Conservation (phyloP, 2,888 invertebrate genomes). For the Agrochola lychnidis region DNA sequence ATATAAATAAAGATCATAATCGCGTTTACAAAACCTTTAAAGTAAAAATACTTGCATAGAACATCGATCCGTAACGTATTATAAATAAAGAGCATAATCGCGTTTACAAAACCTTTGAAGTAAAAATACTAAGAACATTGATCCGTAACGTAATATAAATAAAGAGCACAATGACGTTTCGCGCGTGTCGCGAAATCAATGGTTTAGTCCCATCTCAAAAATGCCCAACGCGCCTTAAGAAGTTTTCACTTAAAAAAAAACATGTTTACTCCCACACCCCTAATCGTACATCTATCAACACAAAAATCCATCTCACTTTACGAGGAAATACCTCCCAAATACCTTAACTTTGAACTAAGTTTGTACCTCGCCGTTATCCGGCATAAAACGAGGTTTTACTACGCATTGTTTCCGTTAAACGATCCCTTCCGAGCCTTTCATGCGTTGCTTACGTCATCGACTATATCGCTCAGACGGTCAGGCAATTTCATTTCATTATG, state of each 20-base stretch:
- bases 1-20: no score
- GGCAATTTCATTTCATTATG: conserved; percentile 60
- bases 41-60: no score
- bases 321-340: conserved; percentile 41
- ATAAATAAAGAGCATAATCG: no score
- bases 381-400: conserved; percentile 54
- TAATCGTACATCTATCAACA: conserved; percentile 8
- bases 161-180: no score
- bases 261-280: conserved; percentile 15
- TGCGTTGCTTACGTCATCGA: conserved; percentile 62
- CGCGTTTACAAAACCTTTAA: no score
- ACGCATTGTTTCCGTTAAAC: conserved; percentile 63
- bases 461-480: conserved; percentile 43
- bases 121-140: no score
- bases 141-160: no score
- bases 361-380: conserved; percentile 26
- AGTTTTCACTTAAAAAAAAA: conserved; percentile 11
- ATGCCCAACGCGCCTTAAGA: no score
- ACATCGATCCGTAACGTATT: no score
- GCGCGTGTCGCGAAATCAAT: no score
- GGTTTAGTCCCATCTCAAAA: no score
- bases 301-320: conserved; percentile 37
- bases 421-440: conserved; percentile 62
- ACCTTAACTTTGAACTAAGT: conserved; percentile 42
- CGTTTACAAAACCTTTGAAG: no score